Evolutionary conservation across 2,113 vertebrate genomes (phyloP).

Genomic region (Suricata suricatta): DNA sequence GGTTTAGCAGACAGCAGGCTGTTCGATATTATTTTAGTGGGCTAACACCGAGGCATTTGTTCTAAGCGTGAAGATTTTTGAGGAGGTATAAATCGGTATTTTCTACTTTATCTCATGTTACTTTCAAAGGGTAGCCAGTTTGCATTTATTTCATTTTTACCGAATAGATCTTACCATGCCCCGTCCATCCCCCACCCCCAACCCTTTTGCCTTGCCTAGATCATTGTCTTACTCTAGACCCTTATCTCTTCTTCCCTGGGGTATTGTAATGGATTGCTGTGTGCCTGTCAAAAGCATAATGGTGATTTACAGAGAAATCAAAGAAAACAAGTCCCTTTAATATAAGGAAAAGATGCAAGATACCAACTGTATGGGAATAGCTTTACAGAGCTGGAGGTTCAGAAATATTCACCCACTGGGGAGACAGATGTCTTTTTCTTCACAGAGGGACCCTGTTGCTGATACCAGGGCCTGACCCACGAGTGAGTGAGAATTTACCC

Average conservation of each 20-base stretch:
- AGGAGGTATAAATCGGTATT: background rate
- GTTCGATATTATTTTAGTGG: conserved; percentile 23
- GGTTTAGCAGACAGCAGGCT: conserved; percentile 5
- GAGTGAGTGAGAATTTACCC: background rate
- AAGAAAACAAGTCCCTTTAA: background rate
- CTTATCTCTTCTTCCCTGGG: background rate
- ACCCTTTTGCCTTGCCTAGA: background rate
- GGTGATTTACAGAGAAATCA: background rate
- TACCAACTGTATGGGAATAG: background rate
- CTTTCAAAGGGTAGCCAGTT: background rate
- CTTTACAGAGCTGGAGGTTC: background rate
- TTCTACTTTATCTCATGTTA: conserved; percentile 8
- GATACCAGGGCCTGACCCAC: background rate
- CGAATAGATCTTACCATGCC: background rate
- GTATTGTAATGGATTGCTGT: background rate
- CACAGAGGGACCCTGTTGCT: background rate
- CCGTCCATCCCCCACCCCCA: background rate
- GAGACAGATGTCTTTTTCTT: background rate
- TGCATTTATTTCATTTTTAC: background rate
- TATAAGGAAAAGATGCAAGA: background rate
- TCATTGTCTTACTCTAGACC: background rate
- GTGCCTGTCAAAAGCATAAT: background rate
- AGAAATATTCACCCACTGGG: background rate
- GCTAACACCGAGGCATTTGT: conserved; percentile 11
- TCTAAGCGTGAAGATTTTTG: conserved; percentile 21